Evolutionary conservation across 2,113 vertebrate genomes (phyloP), one percentile per base, ranked within the genome.

Genomic region (Parotia lawesii): DNA sequence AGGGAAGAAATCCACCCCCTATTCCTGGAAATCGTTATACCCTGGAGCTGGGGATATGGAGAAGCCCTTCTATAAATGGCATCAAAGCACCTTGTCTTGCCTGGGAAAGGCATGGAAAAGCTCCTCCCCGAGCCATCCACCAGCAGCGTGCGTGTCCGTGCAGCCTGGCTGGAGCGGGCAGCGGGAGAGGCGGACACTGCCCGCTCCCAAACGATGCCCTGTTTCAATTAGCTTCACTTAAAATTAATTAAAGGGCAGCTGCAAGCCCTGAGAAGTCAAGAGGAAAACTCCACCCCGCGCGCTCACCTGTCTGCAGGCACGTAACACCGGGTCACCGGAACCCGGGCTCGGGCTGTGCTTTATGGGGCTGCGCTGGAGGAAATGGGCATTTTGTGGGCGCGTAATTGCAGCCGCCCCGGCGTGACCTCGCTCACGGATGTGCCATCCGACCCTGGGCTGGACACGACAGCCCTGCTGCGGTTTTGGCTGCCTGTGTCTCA

Each of bases 241-340:
- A 45, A 45, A 77, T 53, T 95, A 95, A 96, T 96, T 95, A 96
- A 96, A 96, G 95, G 93, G 96, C 91, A 96, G 91, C 84, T 92
- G 91, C 70, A 42, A 94, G 78, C 85, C 72, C 47, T 35, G 91
- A 57, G 2, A 92, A 93, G 85, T 37, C 77, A 22, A 28, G 70
- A 87, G 89, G 84, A 53, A 90, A 94, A 12, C 94, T 75, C 96
- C 95, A 94, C 94, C 93, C 96, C n/a, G 6, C 0, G 7, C 7
- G 70, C 94, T 94, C 94, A 95, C 95, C 94, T 96, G 95, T 83
- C 45, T 90, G 88, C 9, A 87, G 71, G 95, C 96, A 95, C 96
- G 95, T 96, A 94, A 74, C 53, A 4, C 5, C 4, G 3, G 82
- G 50, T 79, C 88, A 66, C 15, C 38, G 16, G 28, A 13, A n/a